Base-by-base conservation (phyloP, 35 echinoderm and acorn worm genomes). In the Ptychodera flava region DNA sequence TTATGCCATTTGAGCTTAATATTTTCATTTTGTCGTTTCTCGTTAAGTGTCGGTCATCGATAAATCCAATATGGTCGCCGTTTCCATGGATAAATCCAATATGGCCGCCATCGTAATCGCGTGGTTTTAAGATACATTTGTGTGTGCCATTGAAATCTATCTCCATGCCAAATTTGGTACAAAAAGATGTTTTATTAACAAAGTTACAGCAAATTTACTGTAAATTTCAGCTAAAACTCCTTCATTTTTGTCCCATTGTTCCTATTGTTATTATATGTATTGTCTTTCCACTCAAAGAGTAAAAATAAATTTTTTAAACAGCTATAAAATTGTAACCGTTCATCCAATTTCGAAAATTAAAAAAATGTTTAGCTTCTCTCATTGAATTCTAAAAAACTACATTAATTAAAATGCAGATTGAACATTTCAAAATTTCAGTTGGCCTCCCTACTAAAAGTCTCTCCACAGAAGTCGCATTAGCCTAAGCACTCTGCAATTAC, bases 21-120 rank as follows among this genome's bases (percentile, higher is more conserved):
- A 64, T 64, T 12, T 64, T 64, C 45, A 64, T 64, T 64, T 64
- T 64, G 45, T 64, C 45, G 22, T 64, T 64, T 64, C 45, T 64
- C 45, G 45, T 64, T 12, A 64, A 64, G 6, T 64, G 45, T 64
- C 45, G 45, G 45, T 64, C 45, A 22, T 64, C 45, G 45, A 64
- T 64, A 64, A 64, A 64, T 64, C 45, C 45, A 64, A 64, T 64
- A 64, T 64, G 45, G n/a, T n/a, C n/a, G n/a, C n/a, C n/a, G n/a
- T n/a, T n/a, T n/a, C n/a, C 45, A 22, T 64, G 6, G 45, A 64
- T 64, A 64, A 64, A 64, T 64, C 45, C 45, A 64, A 64, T 64
- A 64, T 64, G 45, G 45, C 45, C 45, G 45, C 45, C 45, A 22
- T 64, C 45, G 45, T 64, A 64, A 64, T 64, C 45, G 45, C 45